Percentiles rank a stretch among this genome's conserved stretches.
phyloP scores from a whole-genome alignment of 2,113 vertebrate species.

The cattle (Bos taurus) region ARS-UCD2.0 NC_037343.1:65571001-65571500 shows the following conservation, averaged over 20 bases:
- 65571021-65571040: rapidly evolving
- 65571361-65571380: background rate
- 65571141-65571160: background rate
- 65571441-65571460: background rate
- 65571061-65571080: background rate
- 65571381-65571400: background rate
- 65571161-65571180: background rate
- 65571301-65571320: background rate
- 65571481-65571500: background rate
- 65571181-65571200: background rate
- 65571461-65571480: background rate
- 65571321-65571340: background rate
- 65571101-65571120: background rate
- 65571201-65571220: background rate
- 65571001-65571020: background rate
- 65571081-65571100: background rate
- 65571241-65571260: background rate
- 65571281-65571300: background rate
- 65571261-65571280: background rate
- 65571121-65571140: background rate
- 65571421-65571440: background rate
- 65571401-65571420: background rate
- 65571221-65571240: background rate
- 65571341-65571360: background rate
- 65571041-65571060: background rate